Conservation (phyloP, 2,797 vertebrate genomes). For the Hybognathus amarus region DNA sequence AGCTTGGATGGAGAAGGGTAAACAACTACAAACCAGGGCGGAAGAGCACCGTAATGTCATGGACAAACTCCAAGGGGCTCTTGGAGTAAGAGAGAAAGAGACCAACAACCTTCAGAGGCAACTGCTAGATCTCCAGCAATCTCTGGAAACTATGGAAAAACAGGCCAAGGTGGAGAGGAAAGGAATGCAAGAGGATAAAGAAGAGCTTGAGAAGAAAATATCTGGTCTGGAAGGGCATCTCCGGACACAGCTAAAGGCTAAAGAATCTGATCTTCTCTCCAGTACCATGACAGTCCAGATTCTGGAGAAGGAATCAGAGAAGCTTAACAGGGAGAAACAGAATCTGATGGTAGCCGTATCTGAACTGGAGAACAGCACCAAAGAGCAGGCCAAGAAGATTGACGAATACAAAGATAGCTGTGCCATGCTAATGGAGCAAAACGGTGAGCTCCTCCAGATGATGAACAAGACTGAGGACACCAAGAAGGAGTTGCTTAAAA, state of each 20-base stretch:
- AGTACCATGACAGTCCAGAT: slow-evolving; percentile 73
- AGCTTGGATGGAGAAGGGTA: slow-evolving; percentile 72
- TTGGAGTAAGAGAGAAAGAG: slow-evolving; percentile 78
- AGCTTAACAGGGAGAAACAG: slow-evolving; percentile 76
- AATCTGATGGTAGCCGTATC: slow-evolving; percentile 71
- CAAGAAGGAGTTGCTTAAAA: slow-evolving; percentile 72
- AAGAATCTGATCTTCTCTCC: slow-evolving; percentile 77
- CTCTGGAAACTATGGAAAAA: slow-evolving; percentile 77
- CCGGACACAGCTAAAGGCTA: slow-evolving; percentile 74
- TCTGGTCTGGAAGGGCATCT: slow-evolving; percentile 72
- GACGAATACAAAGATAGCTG: slow-evolving; percentile 72
- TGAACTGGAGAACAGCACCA: slow-evolving; percentile 72
- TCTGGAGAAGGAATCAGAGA: slow-evolving; percentile 78
- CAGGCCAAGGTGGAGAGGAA: slow-evolving; percentile 69
- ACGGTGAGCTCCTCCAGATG: slow-evolving; percentile 69
- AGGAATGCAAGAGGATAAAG: slow-evolving; percentile 63
- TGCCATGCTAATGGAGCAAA: slow-evolving; percentile 71
- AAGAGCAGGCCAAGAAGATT: slow-evolving; percentile 66
- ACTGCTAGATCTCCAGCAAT: slow-evolving; percentile 76
- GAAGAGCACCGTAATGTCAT: slow-evolving; percentile 69
- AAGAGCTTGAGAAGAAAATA: slow-evolving; percentile 64
- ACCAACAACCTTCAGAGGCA: slow-evolving; percentile 78
- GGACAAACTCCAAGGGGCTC: slow-evolving; percentile 75
- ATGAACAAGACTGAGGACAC: slow-evolving; percentile 73
- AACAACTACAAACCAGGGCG: slow-evolving; percentile 69